A percentile compares a stretch with the other conserved stretches of the same genome.
These are phyloP conservation scores for Ophioninae sp. DNA, from an alignment of 2,888 invertebrate genomes.

Conservation along the genomic window DNA sequence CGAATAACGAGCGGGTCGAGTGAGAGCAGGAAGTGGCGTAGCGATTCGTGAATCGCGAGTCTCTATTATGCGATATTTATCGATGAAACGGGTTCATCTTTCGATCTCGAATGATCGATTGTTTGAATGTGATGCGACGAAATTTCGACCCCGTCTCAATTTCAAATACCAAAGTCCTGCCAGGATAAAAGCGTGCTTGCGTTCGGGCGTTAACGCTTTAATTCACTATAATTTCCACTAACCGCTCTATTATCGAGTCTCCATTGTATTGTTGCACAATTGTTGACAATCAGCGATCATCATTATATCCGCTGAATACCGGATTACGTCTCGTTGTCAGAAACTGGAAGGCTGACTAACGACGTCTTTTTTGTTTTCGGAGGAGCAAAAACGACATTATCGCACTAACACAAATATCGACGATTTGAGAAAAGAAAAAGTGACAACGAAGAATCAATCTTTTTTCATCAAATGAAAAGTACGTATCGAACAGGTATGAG, in stretches of 20 bases:
- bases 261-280: not conserved
- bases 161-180: conserved; percentile 20
- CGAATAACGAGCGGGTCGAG: not conserved
- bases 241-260: not conserved
- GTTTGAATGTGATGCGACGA: conserved; percentile 51
- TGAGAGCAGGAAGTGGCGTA: conserved; percentile 13
- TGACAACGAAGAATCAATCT: too few species aligned
- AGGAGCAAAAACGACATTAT: not conserved
- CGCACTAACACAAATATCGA: too few species aligned
- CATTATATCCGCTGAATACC: not conserved
- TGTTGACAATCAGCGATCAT: not conserved
- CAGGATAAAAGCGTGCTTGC: not conserved
- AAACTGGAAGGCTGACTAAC: not conserved
- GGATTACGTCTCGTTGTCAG: not conserved
- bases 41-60: conserved; percentile 25
- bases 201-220: not conserved
- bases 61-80: conserved; percentile 57
- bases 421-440: too few species aligned
- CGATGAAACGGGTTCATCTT: conserved; percentile 51
- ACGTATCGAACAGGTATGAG: too few species aligned
- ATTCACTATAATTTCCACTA: conserved; percentile 10
- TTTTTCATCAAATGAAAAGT: too few species aligned
- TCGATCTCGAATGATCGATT: conserved; percentile 46
- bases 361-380: not conserved
- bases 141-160: conserved; percentile 44